These are phyloP conservation scores for Hippolais icterina DNA, from an alignment of 2,113 vertebrate genomes.

Conservation along the genomic window DNA sequence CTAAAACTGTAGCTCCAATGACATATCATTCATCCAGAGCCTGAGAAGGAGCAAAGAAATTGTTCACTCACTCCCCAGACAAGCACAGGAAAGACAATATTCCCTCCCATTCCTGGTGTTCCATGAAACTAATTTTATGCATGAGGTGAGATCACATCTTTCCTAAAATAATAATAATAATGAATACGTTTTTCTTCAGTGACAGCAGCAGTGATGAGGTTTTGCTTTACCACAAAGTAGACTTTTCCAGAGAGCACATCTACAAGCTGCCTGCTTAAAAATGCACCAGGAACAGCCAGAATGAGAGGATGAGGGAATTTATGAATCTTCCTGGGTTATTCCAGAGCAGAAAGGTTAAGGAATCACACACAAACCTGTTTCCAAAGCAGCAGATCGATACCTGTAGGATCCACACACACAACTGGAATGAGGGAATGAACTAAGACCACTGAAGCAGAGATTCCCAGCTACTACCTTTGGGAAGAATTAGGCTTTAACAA, in stretches of 20 bases:
- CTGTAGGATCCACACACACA: not conserved
- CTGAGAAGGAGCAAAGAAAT: slow-evolving; percentile 9
- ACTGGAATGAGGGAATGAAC: not conserved
- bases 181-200: slow-evolving; percentile 45
- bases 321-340: not conserved
- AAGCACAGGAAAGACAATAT: slow-evolving; percentile 13
- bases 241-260: not conserved
- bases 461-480: not conserved
- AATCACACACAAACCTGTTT: not conserved
- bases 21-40: not conserved
- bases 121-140: slow-evolving; percentile 67
- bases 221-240: not conserved
- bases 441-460: not conserved
- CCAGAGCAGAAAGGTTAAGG: not conserved
- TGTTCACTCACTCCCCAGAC: not conserved
- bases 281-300: not conserved
- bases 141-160: slow-evolving; percentile 49
- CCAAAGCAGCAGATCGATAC: fast-evolving
- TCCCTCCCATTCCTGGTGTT: slow-evolving; percentile 21
- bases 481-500: not conserved
- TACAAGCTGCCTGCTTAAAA: not conserved
- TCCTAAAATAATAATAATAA: slow-evolving; percentile 15
- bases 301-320: not conserved
- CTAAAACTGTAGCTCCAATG: not conserved
- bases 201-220: slow-evolving; percentile 6